Base-by-base conservation (phyloP, 2,888 invertebrate species). In the Dynastes grantii region DNA sequence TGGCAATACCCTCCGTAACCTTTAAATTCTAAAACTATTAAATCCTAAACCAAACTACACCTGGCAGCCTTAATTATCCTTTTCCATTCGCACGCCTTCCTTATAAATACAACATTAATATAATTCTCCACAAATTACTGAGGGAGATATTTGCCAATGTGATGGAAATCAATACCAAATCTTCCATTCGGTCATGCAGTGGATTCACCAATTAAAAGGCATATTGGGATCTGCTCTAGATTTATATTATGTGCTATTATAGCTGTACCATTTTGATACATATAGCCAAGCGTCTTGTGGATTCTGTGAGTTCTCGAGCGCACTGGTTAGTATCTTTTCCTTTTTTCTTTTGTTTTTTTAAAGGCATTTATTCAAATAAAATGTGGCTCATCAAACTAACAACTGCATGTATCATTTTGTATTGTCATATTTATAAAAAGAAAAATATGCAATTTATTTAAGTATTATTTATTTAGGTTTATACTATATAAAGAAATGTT, bases 161-260 rank as follows among this genome's bases (percentile, higher is more conserved):
- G 85, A 83, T 83, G 80, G 73, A 78, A 73, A 73, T 78, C 78
- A 68, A 68, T 68, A 58, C 64, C 53, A 61, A 67, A 77, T 75
- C 85, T 85, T 85, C 85, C 84, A 82, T 81, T 84, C 84, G 85
- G 85, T 85, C 85, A 83, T 83, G 84, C 83, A 83, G 84, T 84
- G 85, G 84, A 83, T 84, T 83, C 82, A 81, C 84, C 84, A 83
- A 84, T 83, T 82, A 79, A 81, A 82, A 80, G 78, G 80, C 80
- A 65, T 81, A 82, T 83, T 81, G 81, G 85, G 86, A 86, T 87
- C 86, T 85, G 86, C 87, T 87, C 86, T 87, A 87, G 85, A 85
- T 86, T 85, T 65, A 51, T 85, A 83, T 68, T 81, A 82, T 79
- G 82, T 84, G 85, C 84, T 85, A 85, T 84, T 84, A 85, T 85